Percentiles rank a stretch among this genome's conserved stretches.
Conservation (phyloP, 1,140 invertebrate species). For the Ips typographus region DNA sequence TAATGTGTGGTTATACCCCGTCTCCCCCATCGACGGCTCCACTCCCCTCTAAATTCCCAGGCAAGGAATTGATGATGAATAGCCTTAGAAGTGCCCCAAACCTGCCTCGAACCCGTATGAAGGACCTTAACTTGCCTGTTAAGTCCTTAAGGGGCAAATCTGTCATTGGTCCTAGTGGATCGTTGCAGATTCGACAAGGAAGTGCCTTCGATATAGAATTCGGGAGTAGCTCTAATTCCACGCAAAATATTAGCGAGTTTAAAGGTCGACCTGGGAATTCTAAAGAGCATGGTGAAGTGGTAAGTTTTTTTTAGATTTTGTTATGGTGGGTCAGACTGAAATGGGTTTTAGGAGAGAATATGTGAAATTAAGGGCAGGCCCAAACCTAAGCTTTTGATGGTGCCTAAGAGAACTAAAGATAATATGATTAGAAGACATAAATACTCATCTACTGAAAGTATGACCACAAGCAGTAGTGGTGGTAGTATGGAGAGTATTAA, state of each 20-base stretch:
- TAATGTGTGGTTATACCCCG: conserved; percentile 65
- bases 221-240: conserved; percentile 43
- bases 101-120: conserved; percentile 67
- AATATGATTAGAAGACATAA: conserved; percentile 65
- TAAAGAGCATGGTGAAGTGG: conserved; percentile 47
- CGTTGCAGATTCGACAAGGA: conserved; percentile 47
- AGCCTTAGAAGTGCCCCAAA: conserved; percentile 77
- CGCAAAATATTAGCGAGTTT: conserved; percentile 51
- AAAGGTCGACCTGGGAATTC: conserved; percentile 47
- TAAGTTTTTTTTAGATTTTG: conserved; percentile 1
- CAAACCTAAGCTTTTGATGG: conserved; percentile 65
- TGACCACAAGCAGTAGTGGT: conserved; percentile 80
- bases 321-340: not conserved
- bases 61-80: conserved; percentile 69
- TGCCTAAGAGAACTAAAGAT: conserved; percentile 66
- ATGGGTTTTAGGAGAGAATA: conserved; percentile 46
- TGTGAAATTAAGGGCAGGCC: conserved; percentile 63
- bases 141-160: conserved; percentile 62
- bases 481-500: conserved; percentile 81
- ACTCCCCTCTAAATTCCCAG: conserved; percentile 76
- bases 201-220: conserved; percentile 57
- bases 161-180: conserved; percentile 64
- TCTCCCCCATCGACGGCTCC: conserved; percentile 79
- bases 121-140: conserved; percentile 68
- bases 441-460: conserved; percentile 82